A percentile compares a stretch with the other conserved stretches of the same genome.
These are phyloP conservation scores for Tragopan temminckii DNA, from an alignment of 2,797 vertebrate species.

Conservation along the genomic window DNA sequence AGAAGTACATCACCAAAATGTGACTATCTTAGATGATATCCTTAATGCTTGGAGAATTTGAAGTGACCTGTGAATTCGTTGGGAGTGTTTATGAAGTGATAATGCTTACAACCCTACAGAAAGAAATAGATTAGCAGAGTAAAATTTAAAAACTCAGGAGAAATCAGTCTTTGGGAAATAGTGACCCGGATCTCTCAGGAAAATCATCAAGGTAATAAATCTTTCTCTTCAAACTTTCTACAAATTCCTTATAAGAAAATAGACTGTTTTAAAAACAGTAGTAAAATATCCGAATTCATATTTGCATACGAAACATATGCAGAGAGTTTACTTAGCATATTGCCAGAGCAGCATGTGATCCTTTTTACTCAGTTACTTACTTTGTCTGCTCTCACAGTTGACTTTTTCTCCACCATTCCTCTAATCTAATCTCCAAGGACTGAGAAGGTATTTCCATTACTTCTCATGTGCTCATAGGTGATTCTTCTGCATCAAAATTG, in stretches of 20 bases:
- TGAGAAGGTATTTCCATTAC: background rate
- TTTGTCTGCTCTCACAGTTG: background rate
- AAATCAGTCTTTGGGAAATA: background rate
- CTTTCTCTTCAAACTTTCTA: background rate
- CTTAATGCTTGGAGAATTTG: background rate
- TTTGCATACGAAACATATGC: background rate
- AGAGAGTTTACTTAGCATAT: background rate
- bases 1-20: background rate
- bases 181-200: background rate
- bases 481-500: background rate
- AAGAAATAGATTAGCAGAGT: background rate
- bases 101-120: background rate
- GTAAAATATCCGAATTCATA: background rate
- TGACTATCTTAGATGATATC: background rate
- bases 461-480: background rate
- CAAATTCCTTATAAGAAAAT: background rate
- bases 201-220: background rate
- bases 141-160: background rate
- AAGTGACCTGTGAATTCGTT: slow-evolving; percentile 3
- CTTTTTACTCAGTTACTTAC: background rate
- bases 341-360: rapidly evolving
- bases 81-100: background rate
- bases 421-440: background rate
- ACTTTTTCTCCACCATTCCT: background rate
- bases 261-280: background rate